Base-by-base conservation (phyloP, 53 echinoderm and acorn worm genomes). In the Arbacia lixula region DNA sequence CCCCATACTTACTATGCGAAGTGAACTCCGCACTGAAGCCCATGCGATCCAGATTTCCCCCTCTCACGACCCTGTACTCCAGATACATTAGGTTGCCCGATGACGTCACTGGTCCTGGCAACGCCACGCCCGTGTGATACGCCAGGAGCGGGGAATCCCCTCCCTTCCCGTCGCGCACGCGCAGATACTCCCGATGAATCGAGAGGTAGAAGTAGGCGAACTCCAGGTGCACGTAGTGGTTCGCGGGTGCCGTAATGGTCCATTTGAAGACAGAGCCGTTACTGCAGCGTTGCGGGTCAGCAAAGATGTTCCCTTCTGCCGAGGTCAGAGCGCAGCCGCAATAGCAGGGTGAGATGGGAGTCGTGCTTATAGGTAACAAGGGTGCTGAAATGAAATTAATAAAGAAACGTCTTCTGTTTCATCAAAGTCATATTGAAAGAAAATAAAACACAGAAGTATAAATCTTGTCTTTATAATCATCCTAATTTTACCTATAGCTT, bases 121-220 rank as follows among this genome's bases (percentile, higher is more conserved):
- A 60, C 12, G 87, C 72, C 53, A 86, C 90, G 21, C 97, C 94
- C 62, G 94, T 97, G 72, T 92, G 91, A 68, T 92, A 97, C 29
- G 94, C 90, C 6, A 97, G 83, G 29, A 92, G 71, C 41, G 89
- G 89, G 53, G 96, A 89, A n/a, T 54, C 32, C 61, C 66, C 54
- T 28, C 66, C 77, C 28, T 60, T 76, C 40, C 97, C 97, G 46
- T 97, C 93, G 11, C 97, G 89, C 32, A 97, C 83, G 46, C 97
- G 66, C 71, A 97, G 64, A 71, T 89, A 94, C 72, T 97, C 97
- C 36, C 88, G 53, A 26, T 85, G 88, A 14, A 92, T 87, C 38
- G 90, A 73, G 3, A 97, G 88, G 78, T 94, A 71, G 77, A 97
- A 97, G 58, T 86, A 56, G 19, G 61, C 25, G 78, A 97, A 97